Percentiles rank a stretch among this genome's conserved stretches.
phyloP scores from a whole-genome alignment of 2,888 invertebrate species.

The Dryomyza anilis region DNA sequence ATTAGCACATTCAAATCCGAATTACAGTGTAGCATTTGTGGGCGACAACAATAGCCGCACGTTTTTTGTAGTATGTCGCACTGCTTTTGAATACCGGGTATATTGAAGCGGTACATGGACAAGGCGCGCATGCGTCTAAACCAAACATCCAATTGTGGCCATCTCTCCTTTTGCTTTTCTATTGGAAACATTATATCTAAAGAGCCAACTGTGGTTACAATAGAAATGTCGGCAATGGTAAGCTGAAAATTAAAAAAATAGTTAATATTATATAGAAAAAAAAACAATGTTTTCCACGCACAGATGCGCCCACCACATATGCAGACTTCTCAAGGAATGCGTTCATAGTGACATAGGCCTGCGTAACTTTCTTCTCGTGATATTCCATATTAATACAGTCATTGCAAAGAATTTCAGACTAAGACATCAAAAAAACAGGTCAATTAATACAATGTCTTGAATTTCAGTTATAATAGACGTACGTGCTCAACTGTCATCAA shows the following conservation, averaged over 20 bases:
- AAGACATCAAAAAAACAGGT: constrained; percentile 11
- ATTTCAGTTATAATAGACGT: too few relatives aligned
- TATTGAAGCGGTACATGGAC: constrained; percentile 48
- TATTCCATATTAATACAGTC: constrained; percentile 49
- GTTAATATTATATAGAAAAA: too few relatives aligned
- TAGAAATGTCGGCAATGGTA: constrained; percentile 61
- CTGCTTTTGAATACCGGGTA: constrained; percentile 47
- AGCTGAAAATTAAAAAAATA: constrained; percentile 41
- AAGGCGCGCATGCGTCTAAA: constrained; percentile 48
- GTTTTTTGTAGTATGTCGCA: constrained; percentile 42
- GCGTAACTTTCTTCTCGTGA: constrained; percentile 50
- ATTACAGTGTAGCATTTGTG: too few relatives aligned
- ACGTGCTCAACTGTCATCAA: too few relatives aligned
- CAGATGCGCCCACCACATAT: constrained; percentile 49
- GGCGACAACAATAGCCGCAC: too few relatives aligned
- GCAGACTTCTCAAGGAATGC: constrained; percentile 48
- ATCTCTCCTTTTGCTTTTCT: constrained; percentile 44
- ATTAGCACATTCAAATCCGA: constrained; percentile 48
- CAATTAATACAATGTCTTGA: too few relatives aligned
- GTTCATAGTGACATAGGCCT: constrained; percentile 59
- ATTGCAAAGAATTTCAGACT: constrained; percentile 53
- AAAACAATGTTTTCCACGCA: constrained; percentile 40
- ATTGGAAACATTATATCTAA: constrained; percentile 60
- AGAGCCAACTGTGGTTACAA: constrained; percentile 58
- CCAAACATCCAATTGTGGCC: constrained; percentile 54